Evolutionary conservation across 2,113 vertebrate species (phyloP).

Genomic region (Peucedramus taeniatus): DNA sequence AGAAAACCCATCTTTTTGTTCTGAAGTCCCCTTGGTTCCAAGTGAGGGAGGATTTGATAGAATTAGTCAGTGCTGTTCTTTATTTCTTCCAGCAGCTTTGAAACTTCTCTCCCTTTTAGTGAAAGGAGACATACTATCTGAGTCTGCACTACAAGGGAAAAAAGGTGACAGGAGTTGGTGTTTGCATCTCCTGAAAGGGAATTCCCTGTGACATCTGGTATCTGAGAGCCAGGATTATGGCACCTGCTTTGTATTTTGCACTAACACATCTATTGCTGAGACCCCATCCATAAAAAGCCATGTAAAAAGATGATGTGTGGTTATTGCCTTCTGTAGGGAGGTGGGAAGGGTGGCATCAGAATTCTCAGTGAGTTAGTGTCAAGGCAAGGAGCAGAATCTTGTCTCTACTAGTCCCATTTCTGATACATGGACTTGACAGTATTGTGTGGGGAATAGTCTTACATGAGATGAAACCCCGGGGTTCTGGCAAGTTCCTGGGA

Average conservation of each 20-base stretch:
- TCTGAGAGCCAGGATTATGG: neutral
- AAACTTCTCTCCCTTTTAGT: neutral
- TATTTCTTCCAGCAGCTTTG: neutral
- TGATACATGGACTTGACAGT: neutral
- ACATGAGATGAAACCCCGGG: neutral
- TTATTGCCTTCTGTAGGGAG: neutral
- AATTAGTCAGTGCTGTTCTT: neutral
- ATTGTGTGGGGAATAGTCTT: neutral
- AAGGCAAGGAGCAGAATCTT: neutral
- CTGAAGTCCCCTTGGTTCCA: neutral
- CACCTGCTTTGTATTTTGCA: neutral
- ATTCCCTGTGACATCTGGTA: neutral
- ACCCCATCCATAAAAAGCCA: neutral
- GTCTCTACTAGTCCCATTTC: neutral
- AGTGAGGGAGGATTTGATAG: neutral
- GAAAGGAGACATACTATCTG: neutral
- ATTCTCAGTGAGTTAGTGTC: neutral
- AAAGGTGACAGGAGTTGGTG: neutral
- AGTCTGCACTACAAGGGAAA: neutral
- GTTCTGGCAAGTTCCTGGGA: neutral
- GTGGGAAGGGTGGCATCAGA: neutral
- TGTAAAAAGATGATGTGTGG: neutral
- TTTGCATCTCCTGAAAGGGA: neutral
- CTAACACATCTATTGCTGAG: neutral
- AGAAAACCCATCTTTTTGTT: neutral